These are phyloP conservation scores for Pardosa pseudoannulata DNA, from an alignment of 2,888 invertebrate genomes.

Conservation along the genomic window DNA sequence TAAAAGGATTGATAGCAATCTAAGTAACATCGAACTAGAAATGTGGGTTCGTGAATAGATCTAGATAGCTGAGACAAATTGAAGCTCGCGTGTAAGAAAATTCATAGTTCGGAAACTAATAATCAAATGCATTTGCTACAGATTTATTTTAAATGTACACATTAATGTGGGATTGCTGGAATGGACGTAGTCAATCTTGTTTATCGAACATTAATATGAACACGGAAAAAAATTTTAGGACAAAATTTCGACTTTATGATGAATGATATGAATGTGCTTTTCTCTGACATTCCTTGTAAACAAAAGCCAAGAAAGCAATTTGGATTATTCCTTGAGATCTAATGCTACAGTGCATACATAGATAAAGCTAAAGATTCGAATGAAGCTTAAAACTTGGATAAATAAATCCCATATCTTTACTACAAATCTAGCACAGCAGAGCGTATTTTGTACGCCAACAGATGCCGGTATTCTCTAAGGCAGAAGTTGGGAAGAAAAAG, in stretches of 20 bases:
- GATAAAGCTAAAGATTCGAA: constrained; percentile 38
- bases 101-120: constrained; percentile 8
- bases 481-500: constrained; percentile 22
- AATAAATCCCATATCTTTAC: constrained; percentile 52
- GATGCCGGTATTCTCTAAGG: constrained; percentile 46
- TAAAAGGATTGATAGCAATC: neutral
- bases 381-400: constrained; percentile 55
- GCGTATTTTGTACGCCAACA: constrained; percentile 65
- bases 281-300: constrained; percentile 6
- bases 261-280: constrained; percentile 30
- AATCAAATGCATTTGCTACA: constrained; percentile 28
- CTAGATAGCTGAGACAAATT: neutral
- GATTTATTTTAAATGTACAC: constrained; percentile 19
- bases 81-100: neutral
- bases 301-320: constrained; percentile 18
- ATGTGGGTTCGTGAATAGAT: neutral
- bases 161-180: constrained; percentile 39
- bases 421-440: constrained; percentile 52
- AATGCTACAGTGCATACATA: constrained; percentile 51
- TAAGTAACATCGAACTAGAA: neutral
- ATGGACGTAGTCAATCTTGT: constrained; percentile 47
- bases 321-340: constrained; percentile 31
- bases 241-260: neutral
- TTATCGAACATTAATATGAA: constrained; percentile 42
- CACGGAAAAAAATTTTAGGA: constrained; percentile 23